Percentiles rank a stretch among this genome's conserved stretches.
phyloP scores from a whole-genome alignment of 2,888 invertebrate species.

The Amiota mariae region DNA sequence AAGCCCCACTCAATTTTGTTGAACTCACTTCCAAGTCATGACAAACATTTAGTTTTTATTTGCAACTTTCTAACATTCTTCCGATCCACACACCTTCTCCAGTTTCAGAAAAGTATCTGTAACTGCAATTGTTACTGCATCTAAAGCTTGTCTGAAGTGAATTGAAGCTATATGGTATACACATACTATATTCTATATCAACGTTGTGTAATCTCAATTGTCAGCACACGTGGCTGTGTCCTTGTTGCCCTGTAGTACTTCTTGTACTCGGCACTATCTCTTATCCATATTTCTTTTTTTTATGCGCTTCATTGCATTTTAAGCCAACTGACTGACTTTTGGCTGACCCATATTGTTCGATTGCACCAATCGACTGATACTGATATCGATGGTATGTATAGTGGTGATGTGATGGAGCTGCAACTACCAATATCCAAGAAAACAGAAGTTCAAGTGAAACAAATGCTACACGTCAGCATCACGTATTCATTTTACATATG shows the following conservation, averaged over 20 bases:
- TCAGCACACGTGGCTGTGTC: slow-evolving; percentile 4
- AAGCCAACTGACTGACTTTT: slow-evolving; percentile 2
- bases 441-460: slow-evolving; percentile 5
- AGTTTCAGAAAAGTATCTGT: too few relatives aligned
- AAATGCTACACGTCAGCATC: slow-evolving; percentile 14
- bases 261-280: not conserved
- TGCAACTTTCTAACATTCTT: not conserved
- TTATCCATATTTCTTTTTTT: too few relatives aligned
- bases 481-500: slow-evolving; percentile 24
- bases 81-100: too few relatives aligned
- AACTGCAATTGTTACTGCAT: too few relatives aligned
- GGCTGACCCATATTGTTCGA: slow-evolving; percentile 8
- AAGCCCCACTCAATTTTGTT: not conserved
- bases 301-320: not conserved
- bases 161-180: too few relatives aligned
- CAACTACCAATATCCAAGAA: slow-evolving; percentile 2
- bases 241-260: not conserved
- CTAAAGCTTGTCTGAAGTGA: too few relatives aligned
- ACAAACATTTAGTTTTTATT: slow-evolving; percentile 11
- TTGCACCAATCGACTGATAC: not conserved
- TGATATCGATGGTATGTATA: not conserved
- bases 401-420: not conserved
- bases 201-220: not conserved
- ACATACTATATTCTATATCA: too few relatives aligned
- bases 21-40: not conserved